Conservation (phyloP, 2,113 vertebrate species). For the Charadrius vociferus region DNA sequence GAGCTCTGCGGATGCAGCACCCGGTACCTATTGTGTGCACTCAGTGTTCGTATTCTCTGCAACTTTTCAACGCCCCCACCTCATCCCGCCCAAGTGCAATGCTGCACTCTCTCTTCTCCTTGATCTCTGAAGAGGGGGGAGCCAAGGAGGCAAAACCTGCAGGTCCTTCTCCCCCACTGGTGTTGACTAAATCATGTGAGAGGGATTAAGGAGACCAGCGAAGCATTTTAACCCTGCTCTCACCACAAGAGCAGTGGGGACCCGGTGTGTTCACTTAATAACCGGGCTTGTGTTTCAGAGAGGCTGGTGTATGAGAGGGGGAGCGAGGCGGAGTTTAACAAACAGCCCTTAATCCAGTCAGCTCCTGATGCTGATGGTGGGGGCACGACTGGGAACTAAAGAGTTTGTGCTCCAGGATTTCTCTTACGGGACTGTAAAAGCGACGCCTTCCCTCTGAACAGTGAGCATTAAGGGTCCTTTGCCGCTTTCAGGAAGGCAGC, state of each 20-base stretch:
- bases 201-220: slow-evolving; percentile 1
- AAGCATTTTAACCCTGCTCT: slow-evolving; percentile 29
- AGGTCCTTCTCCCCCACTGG: background rate
- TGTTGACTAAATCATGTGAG: slow-evolving; percentile 21
- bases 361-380: background rate
- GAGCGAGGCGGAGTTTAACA: background rate
- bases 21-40: background rate
- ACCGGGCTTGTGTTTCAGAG: background rate
- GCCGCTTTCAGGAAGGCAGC: background rate
- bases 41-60: background rate
- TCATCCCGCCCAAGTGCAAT: background rate
- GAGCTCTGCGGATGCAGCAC: background rate
- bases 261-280: background rate
- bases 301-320: background rate
- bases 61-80: background rate
- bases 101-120: background rate
- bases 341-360: slow-evolving; percentile 19
- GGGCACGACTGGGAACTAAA: background rate
- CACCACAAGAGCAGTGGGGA: background rate
- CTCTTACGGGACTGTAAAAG: background rate
- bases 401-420: background rate
- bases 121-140: background rate
- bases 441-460: fast-evolving
- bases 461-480: background rate
- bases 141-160: background rate